These are phyloP conservation scores for Cynocephalus volans DNA, from an alignment of 2,113 vertebrate genomes.

Conservation along the genomic window DNA sequence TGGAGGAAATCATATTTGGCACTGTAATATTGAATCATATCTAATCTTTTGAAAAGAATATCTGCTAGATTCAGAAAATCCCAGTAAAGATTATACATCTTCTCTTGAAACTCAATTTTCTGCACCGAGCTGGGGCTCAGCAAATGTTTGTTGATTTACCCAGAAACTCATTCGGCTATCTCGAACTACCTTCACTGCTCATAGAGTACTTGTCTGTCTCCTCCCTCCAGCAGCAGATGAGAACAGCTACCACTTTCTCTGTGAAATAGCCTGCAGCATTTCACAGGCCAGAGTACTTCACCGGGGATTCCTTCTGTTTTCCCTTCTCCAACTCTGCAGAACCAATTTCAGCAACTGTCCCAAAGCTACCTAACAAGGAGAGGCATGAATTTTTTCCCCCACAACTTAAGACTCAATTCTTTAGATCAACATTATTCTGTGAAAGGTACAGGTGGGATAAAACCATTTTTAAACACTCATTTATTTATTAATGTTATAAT, in stretches of 20 bases:
- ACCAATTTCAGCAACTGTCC: background rate
- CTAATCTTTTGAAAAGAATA: conserved; percentile 29
- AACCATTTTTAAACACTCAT: background rate
- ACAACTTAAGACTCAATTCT: background rate
- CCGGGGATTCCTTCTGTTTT: background rate
- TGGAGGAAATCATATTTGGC: background rate
- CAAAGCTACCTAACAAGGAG: background rate
- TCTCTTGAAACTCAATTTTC: conserved; percentile 32
- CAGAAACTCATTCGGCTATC: background rate
- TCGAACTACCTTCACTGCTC: background rate
- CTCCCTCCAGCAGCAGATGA: background rate
- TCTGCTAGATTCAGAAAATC: conserved; percentile 38
- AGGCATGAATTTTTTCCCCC: background rate
- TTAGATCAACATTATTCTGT: background rate
- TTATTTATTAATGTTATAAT: background rate
- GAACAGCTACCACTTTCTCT: background rate
- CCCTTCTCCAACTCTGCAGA: background rate
- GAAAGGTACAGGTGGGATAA: background rate
- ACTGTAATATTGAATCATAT: background rate
- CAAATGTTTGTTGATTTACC: background rate
- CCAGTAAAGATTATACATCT: background rate
- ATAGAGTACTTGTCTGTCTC: background rate
- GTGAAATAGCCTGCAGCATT: background rate
- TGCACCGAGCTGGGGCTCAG: background rate
- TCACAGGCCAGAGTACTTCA: background rate